Base-by-base conservation (phyloP, 2,888 invertebrate genomes). In the Apodemia zela region DNA sequence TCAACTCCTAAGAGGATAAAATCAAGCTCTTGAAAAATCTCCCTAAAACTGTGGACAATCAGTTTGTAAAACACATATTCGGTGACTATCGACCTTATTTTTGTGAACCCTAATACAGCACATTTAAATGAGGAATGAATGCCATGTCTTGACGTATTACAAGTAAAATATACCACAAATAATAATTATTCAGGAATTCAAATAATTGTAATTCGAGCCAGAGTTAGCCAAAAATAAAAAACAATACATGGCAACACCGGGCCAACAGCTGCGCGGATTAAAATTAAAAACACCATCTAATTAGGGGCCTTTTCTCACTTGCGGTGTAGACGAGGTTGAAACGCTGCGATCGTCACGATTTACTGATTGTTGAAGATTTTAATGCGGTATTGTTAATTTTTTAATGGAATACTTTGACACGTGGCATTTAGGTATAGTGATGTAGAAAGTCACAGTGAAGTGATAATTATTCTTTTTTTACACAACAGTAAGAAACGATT, bases 191-290 rank as follows among this genome's bases (percentile, higher is more conserved):
- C 54, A 21, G 13, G 54, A 21, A 54, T 54, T 54, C 25, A 54
- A 54, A 54, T 54, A 25, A 25, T 21, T 15, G 54, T 54, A 54
- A 54, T 54, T 54, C 21, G 15, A 54, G 25, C 54, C 54, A 0
- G 13, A 54, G 25, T 54, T 54, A 54, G 54, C 25, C 25, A 15
- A 54, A 54, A 54, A 25, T 54, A 54, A 54, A 42, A 54, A 54
- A 54, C 54, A 54, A 54, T 25, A 54, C 54, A 21, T 54, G 54
- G 54, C 54, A 54, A 21, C 54, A 54, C 54, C 54, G 54, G 54
- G 54, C 54, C 25, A 54, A 21, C 54, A 54, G 54, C 54, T 54
- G 54, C 54, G 4, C 25, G 54, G 25, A 54, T 54, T 54, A 21
- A 54, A 54, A 54, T 21, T 54, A 15, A 25, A 25, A 54, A 54